phyloP scores from a whole-genome alignment of 2,888 invertebrate species.

The Hirtodrosophila trivittata region DNA sequence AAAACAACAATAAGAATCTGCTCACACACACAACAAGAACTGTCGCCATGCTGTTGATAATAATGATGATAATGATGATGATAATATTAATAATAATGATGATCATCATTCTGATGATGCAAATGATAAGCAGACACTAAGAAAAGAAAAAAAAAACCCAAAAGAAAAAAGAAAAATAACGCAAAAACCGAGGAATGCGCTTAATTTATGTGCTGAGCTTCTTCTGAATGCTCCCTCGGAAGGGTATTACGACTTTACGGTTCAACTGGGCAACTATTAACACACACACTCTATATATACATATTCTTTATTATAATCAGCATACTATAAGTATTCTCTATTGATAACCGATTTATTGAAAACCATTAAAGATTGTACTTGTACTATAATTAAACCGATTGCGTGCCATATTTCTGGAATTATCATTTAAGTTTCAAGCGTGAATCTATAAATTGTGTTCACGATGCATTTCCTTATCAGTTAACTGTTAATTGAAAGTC shows the following conservation, averaged over 20 bases:
- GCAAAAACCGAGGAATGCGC: conserved; percentile 58
- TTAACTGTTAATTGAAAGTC: no score
- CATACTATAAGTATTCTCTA: no score
- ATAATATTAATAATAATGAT: conserved; percentile 1
- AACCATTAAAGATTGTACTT: no score
- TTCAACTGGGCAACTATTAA: not conserved
- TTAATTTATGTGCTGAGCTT: conserved; percentile 59
- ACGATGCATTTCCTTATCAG: no score
- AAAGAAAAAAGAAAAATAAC: conserved; percentile 15
- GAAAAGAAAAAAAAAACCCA: not conserved
- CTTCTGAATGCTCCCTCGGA: conserved; percentile 8
- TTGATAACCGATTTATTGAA: no score
- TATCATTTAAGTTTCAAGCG: no score
- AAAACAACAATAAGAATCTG: conserved; percentile 35
- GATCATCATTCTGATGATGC: conserved; percentile 42
- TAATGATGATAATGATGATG: not conserved
- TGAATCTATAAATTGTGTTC: no score
- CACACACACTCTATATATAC: no score
- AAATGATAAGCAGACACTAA: conserved; percentile 47
- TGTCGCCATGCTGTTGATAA: conserved; percentile 29
- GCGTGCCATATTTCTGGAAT: no score
- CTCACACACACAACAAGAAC: conserved; percentile 11
- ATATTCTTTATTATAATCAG: no score
- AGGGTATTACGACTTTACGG: not conserved
- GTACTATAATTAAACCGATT: no score